These are phyloP conservation scores for Podargus strigoides DNA, from an alignment of 2,797 vertebrate genomes.

Conservation along the genomic window DNA sequence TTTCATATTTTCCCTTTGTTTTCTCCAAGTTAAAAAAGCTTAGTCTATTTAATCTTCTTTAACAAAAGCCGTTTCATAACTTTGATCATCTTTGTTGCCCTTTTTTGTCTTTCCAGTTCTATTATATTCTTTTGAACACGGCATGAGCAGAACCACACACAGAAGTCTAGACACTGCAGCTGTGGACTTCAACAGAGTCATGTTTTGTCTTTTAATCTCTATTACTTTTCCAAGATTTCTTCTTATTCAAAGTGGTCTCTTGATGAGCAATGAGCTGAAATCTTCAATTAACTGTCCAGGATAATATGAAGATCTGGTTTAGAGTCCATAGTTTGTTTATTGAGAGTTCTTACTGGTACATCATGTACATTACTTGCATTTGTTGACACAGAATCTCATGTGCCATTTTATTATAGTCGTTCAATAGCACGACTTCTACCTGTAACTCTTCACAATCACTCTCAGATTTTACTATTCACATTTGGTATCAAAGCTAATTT, in stretches of 20 bases:
- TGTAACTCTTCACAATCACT: background rate
- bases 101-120: slow-evolving; percentile 17
- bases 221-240: background rate
- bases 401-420: background rate
- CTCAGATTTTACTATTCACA: background rate
- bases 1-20: slow-evolving; percentile 30
- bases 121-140: slow-evolving; percentile 20
- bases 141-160: background rate
- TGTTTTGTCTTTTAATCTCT: background rate
- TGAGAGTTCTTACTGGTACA: background rate
- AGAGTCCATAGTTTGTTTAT: background rate
- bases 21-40: background rate
- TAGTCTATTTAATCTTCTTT: slow-evolving; percentile 23
- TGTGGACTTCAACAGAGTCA: background rate
- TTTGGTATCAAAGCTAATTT: background rate
- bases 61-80: slow-evolving; percentile 2
- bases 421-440: background rate
- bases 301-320: background rate
- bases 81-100: slow-evolving; percentile 26
- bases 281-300: background rate
- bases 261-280: background rate
- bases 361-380: background rate
- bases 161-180: background rate
- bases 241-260: background rate
- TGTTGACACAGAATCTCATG: background rate